phyloP scores from a whole-genome alignment of 1,140 invertebrate species.

The Listronotus oregonensis region DNA sequence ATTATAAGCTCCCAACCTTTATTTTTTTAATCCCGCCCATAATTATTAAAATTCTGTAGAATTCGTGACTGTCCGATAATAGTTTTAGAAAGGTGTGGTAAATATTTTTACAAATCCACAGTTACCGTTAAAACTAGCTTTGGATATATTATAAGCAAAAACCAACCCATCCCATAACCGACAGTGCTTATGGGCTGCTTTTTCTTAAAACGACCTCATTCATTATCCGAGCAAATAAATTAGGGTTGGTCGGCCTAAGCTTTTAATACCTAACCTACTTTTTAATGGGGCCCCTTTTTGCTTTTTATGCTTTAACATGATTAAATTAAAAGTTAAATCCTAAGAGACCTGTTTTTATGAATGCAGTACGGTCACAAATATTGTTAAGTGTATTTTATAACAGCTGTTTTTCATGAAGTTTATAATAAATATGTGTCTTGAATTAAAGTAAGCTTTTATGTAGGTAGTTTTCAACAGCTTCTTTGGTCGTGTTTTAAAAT shows the following conservation, averaged over 20 bases:
- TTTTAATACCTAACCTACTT: slow-evolving; percentile 21
- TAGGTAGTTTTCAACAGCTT: too few species aligned
- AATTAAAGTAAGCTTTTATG: too few species aligned
- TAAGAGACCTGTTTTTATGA: slow-evolving; percentile 5
- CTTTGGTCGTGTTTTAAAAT: too few species aligned
- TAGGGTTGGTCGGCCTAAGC: slow-evolving; percentile 17
- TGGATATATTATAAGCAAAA: slow-evolving; percentile 18
- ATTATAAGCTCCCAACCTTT: too few species aligned
- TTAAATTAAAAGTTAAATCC: slow-evolving; percentile 21
- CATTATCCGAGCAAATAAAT: slow-evolving; percentile 30
- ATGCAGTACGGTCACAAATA: too few species aligned
- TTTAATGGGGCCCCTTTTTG: slow-evolving; percentile 17
- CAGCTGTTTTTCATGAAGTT: too few species aligned
- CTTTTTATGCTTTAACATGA: slow-evolving; percentile 21
- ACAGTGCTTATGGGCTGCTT: slow-evolving; percentile 24
- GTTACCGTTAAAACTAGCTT: slow-evolving; percentile 30
- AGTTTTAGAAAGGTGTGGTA: slow-evolving; percentile 19
- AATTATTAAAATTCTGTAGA: too few species aligned
- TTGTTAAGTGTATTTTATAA: too few species aligned
- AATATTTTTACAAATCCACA: slow-evolving; percentile 18
- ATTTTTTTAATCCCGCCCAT: too few species aligned
- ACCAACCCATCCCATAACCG: slow-evolving; percentile 11
- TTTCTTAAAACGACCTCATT: slow-evolving; percentile 22
- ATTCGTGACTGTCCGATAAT: slow-evolving; percentile 12
- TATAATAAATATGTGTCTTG: too few species aligned